Evolutionary conservation across 2,888 invertebrate species (phyloP).

Genomic region (Volucella bombylans): DNA sequence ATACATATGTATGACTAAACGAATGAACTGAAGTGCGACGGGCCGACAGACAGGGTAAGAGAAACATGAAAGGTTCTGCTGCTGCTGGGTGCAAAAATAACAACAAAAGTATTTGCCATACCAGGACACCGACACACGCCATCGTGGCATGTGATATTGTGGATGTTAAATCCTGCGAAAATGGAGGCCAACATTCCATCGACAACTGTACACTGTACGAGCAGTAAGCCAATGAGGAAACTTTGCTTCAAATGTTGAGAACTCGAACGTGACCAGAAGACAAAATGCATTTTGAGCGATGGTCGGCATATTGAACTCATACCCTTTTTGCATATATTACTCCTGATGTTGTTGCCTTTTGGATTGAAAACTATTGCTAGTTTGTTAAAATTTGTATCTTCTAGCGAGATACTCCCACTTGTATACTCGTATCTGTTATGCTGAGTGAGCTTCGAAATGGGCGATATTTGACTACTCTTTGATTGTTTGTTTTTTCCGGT

Average conservation of each 20-base stretch:
- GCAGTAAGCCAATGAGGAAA: constrained; percentile 31
- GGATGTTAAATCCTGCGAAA: constrained; percentile 1
- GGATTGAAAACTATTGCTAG: constrained; percentile 68
- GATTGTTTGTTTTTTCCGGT: constrained; percentile 48
- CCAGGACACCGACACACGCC: constrained; percentile 4
- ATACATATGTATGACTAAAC: neutral
- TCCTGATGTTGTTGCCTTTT: constrained; percentile 38
- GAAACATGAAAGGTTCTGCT: constrained; percentile 41
- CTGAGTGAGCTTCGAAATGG: constrained; percentile 4
- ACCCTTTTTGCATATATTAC: constrained; percentile 60
- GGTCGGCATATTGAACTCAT: constrained; percentile 72
- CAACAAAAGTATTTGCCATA: constrained; percentile 14
- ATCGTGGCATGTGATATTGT: neutral
- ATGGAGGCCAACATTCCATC: constrained; percentile 8
- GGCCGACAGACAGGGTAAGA: neutral
- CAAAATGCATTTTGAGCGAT: constrained; percentile 66
- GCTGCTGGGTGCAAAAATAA: constrained; percentile 40
- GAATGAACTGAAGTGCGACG: neutral
- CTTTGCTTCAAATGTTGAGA: constrained; percentile 46
- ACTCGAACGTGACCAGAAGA: constrained; percentile 70
- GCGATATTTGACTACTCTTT: constrained; percentile 55
- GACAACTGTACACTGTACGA: constrained; percentile 25
- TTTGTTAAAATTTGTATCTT: constrained; percentile 54
- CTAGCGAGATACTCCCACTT: neutral
- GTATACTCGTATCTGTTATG: neutral